Conservation (phyloP, 2,113 vertebrate species). For the Chitala chitala region DNA sequence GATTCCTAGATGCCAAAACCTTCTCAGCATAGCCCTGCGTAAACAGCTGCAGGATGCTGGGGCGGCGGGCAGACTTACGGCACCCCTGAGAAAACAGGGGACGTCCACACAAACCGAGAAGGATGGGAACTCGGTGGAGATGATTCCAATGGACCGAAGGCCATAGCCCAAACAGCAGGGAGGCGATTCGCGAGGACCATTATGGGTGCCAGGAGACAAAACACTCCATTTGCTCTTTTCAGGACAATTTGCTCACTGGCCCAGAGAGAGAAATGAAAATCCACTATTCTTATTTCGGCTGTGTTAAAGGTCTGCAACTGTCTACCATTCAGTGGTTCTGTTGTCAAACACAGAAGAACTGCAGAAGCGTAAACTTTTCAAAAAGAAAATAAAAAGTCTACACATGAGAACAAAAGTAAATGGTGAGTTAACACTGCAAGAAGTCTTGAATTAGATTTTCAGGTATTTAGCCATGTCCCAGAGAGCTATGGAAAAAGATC, state of each 20-base stretch:
- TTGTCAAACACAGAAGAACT: not conserved
- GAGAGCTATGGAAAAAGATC: too few relatives aligned
- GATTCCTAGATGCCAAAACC: not conserved
- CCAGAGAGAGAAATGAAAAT: not conserved
- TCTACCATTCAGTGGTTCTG: too few relatives aligned
- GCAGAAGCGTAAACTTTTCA: not conserved
- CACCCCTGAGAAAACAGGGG: not conserved
- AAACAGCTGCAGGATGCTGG: too few relatives aligned
- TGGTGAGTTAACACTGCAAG: too few relatives aligned
- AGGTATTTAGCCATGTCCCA: too few relatives aligned
- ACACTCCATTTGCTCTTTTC: not conserved
- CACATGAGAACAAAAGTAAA: too few relatives aligned
- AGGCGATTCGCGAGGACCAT: too few relatives aligned
- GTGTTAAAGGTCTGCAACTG: too few relatives aligned
- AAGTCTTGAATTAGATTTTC: too few relatives aligned
- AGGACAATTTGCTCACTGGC: not conserved
- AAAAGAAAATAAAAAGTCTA: not conserved
- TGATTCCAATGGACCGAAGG: too few relatives aligned
- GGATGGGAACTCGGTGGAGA: too few relatives aligned
- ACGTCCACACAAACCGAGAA: constrained; percentile 7
- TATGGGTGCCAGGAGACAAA: not conserved
- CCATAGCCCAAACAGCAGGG: too few relatives aligned
- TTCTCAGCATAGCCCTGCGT: not conserved
- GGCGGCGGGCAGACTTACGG: not conserved
- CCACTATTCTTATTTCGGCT: not conserved